Base-by-base conservation (phyloP, 2,888 invertebrate species). In the Polylopha cassiicola region DNA sequence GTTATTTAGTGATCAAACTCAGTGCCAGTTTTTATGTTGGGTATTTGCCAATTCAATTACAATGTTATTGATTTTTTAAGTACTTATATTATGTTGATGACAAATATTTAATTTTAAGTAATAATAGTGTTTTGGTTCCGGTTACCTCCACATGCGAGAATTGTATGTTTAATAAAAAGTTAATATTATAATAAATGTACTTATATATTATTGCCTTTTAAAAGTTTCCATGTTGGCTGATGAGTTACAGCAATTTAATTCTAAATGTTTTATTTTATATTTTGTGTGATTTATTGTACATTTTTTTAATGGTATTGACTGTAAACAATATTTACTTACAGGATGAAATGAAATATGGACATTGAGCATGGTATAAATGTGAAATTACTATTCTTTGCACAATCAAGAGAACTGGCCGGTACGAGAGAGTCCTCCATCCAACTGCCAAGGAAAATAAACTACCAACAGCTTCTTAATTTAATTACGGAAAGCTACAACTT, bases 361-460 rank as follows among this genome's bases (percentile, higher is more conserved):
- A 71, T 73, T 78, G 85, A 77, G 46, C 57, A 64, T 61, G 62
- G 45, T 11, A 86, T 89, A 1, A 79, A 78, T 51, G 88, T 94
- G 27, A 91, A 89, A 69, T 61, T 97, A 42, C 75, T 96, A 57
- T 96, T 98, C 80, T 98, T 98, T 79, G 97, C 96, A 0, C 93
- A 92, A 86, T 92, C 96, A 21, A 91, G 93, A 63, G 97, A 98
- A 73, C 75, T 97, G 37, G 88, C 90, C 11, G 93, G 94, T 26
- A 78, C 86, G 20, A 78, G 80, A 28, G 88, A 90, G 61, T 79
- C 87, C 3, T 72, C 64, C 7, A 63, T 93, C 22, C 58, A 65
- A 9, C 56, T 92, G 3, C 84, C 88, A 4, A 62, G 72, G 5
- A 79, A 79, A 45, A 77, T 89, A 24, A 77, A 82, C 10, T 90